Conservation (phyloP, 1,140 invertebrate genomes). For the Scaptomyza graminum region DNA sequence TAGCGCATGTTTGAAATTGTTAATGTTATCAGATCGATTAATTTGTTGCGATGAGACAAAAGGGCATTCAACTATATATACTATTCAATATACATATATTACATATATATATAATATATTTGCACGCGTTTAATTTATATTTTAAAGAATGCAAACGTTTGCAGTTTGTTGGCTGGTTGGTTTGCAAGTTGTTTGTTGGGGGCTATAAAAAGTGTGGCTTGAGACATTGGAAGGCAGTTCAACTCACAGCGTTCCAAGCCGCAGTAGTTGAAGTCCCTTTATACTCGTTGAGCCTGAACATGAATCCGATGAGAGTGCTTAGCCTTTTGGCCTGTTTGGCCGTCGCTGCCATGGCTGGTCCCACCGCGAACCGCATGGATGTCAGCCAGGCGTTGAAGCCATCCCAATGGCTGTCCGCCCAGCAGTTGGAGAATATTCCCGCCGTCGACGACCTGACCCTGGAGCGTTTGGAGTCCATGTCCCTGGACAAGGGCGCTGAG, state of each 20-base stretch:
- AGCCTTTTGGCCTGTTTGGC: slow-evolving; percentile 67
- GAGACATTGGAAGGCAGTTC: slow-evolving; percentile 39
- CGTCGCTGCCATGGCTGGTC: slow-evolving; percentile 48
- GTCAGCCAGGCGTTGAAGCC: slow-evolving; percentile 67
- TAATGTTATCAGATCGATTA: slow-evolving; percentile 8
- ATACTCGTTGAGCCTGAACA: slow-evolving; percentile 14
- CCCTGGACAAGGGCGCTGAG: slow-evolving; percentile 67
- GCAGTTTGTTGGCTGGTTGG: slow-evolving; percentile 20
- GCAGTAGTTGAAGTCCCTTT: slow-evolving; percentile 45
- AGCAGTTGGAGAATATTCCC: slow-evolving; percentile 58
- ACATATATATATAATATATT: no score
- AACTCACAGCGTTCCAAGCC: slow-evolving; percentile 45
- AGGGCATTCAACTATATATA: neutral
- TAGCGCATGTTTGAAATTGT: neutral
- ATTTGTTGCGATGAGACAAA: neutral
- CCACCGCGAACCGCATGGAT: slow-evolving; percentile 22
- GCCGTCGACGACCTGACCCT: slow-evolving; percentile 67
- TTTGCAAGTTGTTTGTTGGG: slow-evolving; percentile 29
- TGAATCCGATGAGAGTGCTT: slow-evolving; percentile 69
- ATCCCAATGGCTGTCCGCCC: slow-evolving; percentile 57
- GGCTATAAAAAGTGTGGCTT: slow-evolving; percentile 40
- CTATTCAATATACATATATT: no score
- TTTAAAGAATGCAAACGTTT: slow-evolving; percentile 14
- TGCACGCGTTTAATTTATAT: neutral
- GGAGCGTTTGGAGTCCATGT: slow-evolving; percentile 67